phyloP scores from a whole-genome alignment of 92 coral and sea anemone genomes.

The Meandrina meandrites region DNA sequence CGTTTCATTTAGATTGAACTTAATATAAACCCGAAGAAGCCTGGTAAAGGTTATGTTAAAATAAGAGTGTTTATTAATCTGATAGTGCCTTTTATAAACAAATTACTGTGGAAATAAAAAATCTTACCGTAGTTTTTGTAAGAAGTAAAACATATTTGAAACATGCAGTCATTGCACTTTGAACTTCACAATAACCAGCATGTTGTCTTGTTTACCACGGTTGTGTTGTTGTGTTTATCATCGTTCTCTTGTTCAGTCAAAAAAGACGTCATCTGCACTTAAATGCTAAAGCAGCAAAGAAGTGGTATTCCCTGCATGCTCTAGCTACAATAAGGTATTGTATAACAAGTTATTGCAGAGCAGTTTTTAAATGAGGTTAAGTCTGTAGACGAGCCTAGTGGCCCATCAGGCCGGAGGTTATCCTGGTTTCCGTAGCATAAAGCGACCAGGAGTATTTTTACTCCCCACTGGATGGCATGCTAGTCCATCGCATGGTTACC shows the following conservation, averaged over 20 bases:
- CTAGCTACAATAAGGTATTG: conserved; percentile 46
- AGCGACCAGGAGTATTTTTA: too few species aligned
- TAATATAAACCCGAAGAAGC: background rate
- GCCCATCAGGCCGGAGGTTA: too few species aligned
- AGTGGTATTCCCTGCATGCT: conserved; percentile 48
- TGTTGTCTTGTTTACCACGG: too few species aligned
- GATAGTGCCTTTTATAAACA: background rate
- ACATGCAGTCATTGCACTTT: background rate
- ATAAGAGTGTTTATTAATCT: background rate
- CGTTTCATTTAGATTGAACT: background rate
- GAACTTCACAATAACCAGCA: background rate
- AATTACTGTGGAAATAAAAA: too few species aligned
- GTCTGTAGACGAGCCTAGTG: too few species aligned
- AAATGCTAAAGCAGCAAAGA: conserved; percentile 42
- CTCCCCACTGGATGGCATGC: too few species aligned
- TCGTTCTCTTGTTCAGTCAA: conserved; percentile 35
- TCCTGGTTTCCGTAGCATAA: too few species aligned
- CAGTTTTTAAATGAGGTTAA: background rate
- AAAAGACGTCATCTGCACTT: conserved; percentile 38
- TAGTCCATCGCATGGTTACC: too few species aligned
- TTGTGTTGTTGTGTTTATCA: conserved; percentile 10
- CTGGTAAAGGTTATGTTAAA: background rate
- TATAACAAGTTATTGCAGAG: background rate
- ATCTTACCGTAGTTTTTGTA: too few species aligned
- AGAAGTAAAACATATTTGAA: too few species aligned